phyloP scores from a whole-genome alignment of 2,888 invertebrate genomes.

The Cephus rjabovi region DNA sequence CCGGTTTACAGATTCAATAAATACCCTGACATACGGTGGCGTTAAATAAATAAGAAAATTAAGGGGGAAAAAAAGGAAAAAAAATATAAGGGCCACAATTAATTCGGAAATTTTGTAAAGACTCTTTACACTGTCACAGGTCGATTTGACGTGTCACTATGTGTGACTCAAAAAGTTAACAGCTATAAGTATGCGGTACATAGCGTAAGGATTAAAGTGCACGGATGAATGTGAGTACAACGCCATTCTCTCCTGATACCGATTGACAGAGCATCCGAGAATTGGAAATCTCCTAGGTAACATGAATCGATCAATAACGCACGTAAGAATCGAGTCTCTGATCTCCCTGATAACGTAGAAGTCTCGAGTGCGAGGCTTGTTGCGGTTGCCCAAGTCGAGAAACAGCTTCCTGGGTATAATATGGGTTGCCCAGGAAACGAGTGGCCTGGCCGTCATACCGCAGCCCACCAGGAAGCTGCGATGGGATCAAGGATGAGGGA shows the following conservation, averaged over 20 bases:
- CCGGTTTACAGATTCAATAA: conserved; percentile 29
- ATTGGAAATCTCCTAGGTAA: not conserved
- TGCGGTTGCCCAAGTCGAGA: conserved; percentile 38
- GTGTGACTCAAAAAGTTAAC: not conserved
- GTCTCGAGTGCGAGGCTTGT: conserved; percentile 47
- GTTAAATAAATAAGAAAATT: conserved; percentile 44
- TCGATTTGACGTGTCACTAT: not conserved
- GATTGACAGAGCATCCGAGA: not conserved
- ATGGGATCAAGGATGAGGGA: conserved; percentile 28
- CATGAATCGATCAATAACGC: conserved; percentile 36
- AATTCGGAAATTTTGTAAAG: not conserved
- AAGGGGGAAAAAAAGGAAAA: not conserved
- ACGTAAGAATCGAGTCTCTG: conserved; percentile 49
- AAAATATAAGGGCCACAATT: not conserved
- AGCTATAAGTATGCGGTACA: not conserved
- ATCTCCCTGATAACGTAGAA: conserved; percentile 49
- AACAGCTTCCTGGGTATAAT: conserved; percentile 32
- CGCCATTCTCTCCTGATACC: not conserved
- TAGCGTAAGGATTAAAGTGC: not conserved
- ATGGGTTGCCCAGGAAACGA: conserved; percentile 50
- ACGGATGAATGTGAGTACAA: not conserved
- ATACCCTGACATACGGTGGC: conserved; percentile 30
- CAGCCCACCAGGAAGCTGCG: conserved; percentile 23
- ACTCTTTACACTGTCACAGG: not conserved
- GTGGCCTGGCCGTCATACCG: conserved; percentile 39